Evolutionary conservation across 2,888 invertebrate genomes (phyloP), one percentile per base, ranked within the genome.

Genomic region (Hedychridium roseum): DNA sequence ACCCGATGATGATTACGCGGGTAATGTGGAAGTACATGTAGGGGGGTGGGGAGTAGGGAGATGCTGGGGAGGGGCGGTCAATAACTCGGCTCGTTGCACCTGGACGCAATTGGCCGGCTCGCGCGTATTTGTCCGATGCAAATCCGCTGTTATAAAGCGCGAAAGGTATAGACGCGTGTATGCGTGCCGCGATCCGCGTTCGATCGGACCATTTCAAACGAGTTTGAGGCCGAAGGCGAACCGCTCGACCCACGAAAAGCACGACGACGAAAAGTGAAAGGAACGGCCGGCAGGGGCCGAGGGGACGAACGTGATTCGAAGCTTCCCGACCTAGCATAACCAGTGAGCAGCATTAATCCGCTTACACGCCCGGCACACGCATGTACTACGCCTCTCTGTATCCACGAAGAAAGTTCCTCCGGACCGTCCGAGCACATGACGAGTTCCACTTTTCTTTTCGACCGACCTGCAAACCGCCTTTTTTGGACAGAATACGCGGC

Each of bases 221-320:
- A 58, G 59, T 56, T 65, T 58, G 54, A 64, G 46, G 46, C 45
- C 55, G 62, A 68, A 69, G 68, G 65, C 60, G 61, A 68, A 64
- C 68, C 54, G 57, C 64, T 66, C 59, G 63, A 45, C 46, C 59
- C 52, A 59, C 63, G 63, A 64, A 60, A 64, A 60, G 60, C 54
- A 68, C 54, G 61, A 62, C 65, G 60, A 67, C 60, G 60, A 68
- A 68, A 72, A 74, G 74, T 73, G 74, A 75, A 75, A 73, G 74
- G 73, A 53, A 61, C 43, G 38, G 23, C 31, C 36, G 26, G 34
- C 26, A 39, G 30, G 38, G 34, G 28, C 30, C 26, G 31, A 20
- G 37, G 37, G 11, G 23, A 14, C 18, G 27, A 36, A 31, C 23
- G 27, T 43, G 17, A 7, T 34, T 57, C 46, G 60, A 64, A 63